Evolutionary conservation across 2,113 vertebrate genomes (phyloP), one percentile per base, ranked within the genome.

Genomic region (Sander vitreus): DNA sequence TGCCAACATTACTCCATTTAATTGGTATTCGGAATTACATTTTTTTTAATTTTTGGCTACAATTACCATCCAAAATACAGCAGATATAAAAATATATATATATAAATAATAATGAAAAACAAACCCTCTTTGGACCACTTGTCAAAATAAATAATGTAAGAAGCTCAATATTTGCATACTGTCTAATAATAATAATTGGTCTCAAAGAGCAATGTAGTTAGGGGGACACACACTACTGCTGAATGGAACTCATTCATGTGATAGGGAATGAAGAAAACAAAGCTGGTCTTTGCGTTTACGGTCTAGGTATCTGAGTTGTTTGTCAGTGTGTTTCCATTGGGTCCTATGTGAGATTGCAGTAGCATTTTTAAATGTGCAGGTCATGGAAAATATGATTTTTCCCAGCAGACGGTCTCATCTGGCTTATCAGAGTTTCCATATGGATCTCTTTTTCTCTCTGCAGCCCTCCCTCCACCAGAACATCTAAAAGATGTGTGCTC

Each of bases 321-420:
- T 84, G 50, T 62, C 71, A 58, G 60, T 63, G 45, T 76, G 65
- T 78, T 53, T 88, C 79, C 50, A 21, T 36, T 55, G 48, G 57
- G 67, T 86, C 74, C 79, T 69, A 12, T 69, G 62, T 63, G 68
- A 76, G 48, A 78, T 85, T 68, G 27, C 47, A 77, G 70, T 43
- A 55, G 75, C 60, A 50, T 39, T 80, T 81, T 76, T 78, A 78
- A 88, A 69, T 11, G 69, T 15, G 68, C 30, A 55, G 63, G 63
- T 81, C 66, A 65, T 58, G 81, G 57, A 69, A 89, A 90, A 91
- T 80, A 60, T 86, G 83, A 53, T 36, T n/a, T 55, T 90, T 83
- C 74, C 65, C 58, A 59, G 60, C 87, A 89, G 89, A 89, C 76
- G 78, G 86, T 90, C 83, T 89, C 75, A 82, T 87, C 79, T 86